Base-by-base conservation (phyloP, 2,797 vertebrate species). In the Spinus olivaceus region DNA sequence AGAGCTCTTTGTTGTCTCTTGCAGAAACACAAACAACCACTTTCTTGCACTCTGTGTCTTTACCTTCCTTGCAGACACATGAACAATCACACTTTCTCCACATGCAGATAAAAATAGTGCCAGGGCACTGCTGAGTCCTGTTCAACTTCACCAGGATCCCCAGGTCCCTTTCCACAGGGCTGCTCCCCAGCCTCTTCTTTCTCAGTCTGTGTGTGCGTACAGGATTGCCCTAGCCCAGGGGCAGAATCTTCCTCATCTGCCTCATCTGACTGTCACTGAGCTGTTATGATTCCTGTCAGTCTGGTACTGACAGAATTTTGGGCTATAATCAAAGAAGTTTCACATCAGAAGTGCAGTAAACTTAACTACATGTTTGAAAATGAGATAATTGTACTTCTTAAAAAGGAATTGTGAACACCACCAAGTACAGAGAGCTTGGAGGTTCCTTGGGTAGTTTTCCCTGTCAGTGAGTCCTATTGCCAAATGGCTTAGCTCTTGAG, bases 1-100 rank as follows among this genome's bases (percentile, higher is more conserved):
- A 93, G 80, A 67, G 90, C 54, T 77, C 57, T 61, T 3, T 81
- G 63, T 66, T 93, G 47, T 94, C 86, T 74, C 3, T 65, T 73
- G 19, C 32, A 84, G n/a, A 88, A 82, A 70, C 33, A 84, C 19
- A 60, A 87, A 66, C 9, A 54, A 66, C 33, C 25, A 3, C 37
- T 74, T 79, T 46, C 46, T 41, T 73, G 19, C 8, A 10, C 4
- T 82, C 20, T 73, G 44, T 5, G 23, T 47, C 54, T 59, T 77
- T 49, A 12, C 10, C 19, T 67, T 76, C 39, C 51, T 63, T 81
- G 24, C 12, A 83, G 41, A 44, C 33, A n/a, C 8, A 14, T 1
- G 4, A 7, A 32, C 27, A 90, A 76, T 64, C 24, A 71, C 23
- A 46, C 6, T 33, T 70, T 65, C 20, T 92, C 30, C 15, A n/a